These are phyloP conservation scores for Euglossa dilemma DNA, from an alignment of 1,140 invertebrate species.

Conservation along the genomic window DNA sequence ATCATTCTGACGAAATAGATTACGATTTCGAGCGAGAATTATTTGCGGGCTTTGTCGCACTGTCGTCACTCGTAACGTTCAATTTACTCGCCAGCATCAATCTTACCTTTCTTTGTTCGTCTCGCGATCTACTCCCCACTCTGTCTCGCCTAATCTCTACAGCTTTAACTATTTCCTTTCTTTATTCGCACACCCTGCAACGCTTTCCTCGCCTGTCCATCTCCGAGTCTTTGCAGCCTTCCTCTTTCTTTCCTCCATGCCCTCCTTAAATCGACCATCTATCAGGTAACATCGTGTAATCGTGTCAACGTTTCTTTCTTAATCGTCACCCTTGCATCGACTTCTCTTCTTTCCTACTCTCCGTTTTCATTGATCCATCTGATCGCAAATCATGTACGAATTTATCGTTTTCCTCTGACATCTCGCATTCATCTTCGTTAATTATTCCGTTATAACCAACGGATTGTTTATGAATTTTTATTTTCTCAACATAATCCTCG, in stretches of 20 bases:
- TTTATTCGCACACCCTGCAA: not conserved
- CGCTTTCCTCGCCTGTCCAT: not conserved
- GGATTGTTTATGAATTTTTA: too few relatives aligned
- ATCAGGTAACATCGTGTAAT: slow-evolving; percentile 59
- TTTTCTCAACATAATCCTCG: too few relatives aligned
- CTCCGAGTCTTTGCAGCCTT: not conserved
- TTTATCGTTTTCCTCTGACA: not conserved
- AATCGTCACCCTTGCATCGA: slow-evolving; percentile 29
- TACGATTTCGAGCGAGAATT: slow-evolving; percentile 51
- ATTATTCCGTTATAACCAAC: not conserved
- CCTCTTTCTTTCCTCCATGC: slow-evolving; percentile 9
- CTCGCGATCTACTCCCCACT: slow-evolving; percentile 23
- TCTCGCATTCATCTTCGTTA: fast-evolving
- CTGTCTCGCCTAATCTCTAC: slow-evolving; percentile 50
- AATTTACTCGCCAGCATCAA: slow-evolving; percentile 69
- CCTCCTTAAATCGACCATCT: slow-evolving; percentile 34
- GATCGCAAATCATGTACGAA: slow-evolving; percentile 24
- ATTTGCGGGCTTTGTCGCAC: slow-evolving; percentile 66
- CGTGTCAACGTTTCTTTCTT: slow-evolving; percentile 50
- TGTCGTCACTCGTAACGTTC: slow-evolving; percentile 69
- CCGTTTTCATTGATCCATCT: not conserved
- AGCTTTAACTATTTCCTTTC: slow-evolving; percentile 17
- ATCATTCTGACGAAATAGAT: slow-evolving; percentile 60
- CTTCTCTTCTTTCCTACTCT: slow-evolving; percentile 6
- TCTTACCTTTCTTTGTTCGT: slow-evolving; percentile 69